These are phyloP conservation scores for Cheirogaleus major DNA, from an alignment of 2,797 vertebrate genomes.

Conservation along the genomic window DNA sequence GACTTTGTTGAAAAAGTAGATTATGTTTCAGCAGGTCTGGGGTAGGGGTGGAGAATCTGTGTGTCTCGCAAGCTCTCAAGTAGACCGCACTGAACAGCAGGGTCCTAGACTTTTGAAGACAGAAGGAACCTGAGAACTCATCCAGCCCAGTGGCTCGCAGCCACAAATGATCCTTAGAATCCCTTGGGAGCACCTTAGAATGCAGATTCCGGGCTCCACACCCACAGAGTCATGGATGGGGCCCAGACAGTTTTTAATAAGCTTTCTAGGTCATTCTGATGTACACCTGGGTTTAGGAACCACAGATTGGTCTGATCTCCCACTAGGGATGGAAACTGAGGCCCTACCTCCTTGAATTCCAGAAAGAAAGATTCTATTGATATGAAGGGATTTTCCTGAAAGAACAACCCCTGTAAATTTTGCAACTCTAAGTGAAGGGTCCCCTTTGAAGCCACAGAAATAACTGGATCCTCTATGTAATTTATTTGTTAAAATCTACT, in stretches of 20 bases:
- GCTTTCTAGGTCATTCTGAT: background rate
- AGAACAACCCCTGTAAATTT: constrained; percentile 19
- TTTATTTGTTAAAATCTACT: constrained; percentile 64
- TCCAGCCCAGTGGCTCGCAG: background rate
- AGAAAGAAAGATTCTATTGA: background rate
- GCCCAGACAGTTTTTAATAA: background rate
- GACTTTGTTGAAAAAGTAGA: background rate
- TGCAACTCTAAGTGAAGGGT: background rate
- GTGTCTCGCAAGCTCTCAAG: background rate
- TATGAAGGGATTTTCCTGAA: constrained; percentile 11
- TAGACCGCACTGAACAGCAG: background rate
- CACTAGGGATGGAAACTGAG: background rate
- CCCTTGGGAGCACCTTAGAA: background rate
- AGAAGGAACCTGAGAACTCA: background rate
- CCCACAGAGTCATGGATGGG: background rate
- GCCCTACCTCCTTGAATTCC: background rate
- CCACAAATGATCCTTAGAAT: background rate
- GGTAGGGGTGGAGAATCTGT: background rate
- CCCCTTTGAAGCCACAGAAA: constrained; percentile 43
- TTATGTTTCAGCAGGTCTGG: background rate
- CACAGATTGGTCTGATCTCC: background rate
- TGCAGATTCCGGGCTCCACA: background rate
- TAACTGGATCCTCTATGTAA: constrained; percentile 19
- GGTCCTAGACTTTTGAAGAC: background rate
- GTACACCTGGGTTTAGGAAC: background rate